Evolutionary conservation across 2,113 vertebrate species (phyloP), one percentile per base, ranked within the genome.

Genomic region (Oryzias melastigma): DNA sequence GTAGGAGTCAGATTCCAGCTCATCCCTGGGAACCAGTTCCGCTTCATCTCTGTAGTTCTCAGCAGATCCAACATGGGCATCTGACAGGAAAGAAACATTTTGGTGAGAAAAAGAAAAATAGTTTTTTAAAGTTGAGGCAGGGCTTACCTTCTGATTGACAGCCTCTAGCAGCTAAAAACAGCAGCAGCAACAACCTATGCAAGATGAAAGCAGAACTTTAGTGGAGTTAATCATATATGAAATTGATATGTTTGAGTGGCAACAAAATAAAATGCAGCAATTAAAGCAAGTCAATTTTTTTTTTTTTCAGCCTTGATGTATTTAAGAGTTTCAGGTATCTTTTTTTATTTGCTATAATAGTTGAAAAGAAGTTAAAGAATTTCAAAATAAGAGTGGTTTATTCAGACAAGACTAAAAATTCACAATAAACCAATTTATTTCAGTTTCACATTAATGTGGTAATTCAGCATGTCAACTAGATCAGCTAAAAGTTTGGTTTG

Each of bases 181-280:
- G 56, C 40, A 71, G 35, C 53, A 71, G 53, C 8, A 71, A 62
- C 25, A 50, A 58, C 47, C 68, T 71, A 24, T 4, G 64, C 3
- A 22, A 40, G 7, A 52, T 7, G 35, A 35, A 12, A 12, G 35
- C 10, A 35, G 10, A 35, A 12, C 7, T 35, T 10, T 13, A 35
- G 29, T 10, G 10, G 7, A 35, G 8, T 35, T 12, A 3, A 35
- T 12, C 8, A 2, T 7, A 35, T 35, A 12, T 35, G 35, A 12
- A 35, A 35, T 35, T 2, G 29, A 35, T 2, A 35, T 0, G 29
- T 35, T 35, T 35, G 29, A 35, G 8, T 35, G 29, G 25, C 25
- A 27, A 1, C 25, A 27, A 27, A 25, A 27, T 27, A 27, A 27
- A 27, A 27, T 27, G 25, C 6, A 27, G 6, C 25, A 25, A 25